Evolutionary conservation across 2,888 invertebrate genomes (phyloP).

Genomic region (Cheilosia scutellata): DNA sequence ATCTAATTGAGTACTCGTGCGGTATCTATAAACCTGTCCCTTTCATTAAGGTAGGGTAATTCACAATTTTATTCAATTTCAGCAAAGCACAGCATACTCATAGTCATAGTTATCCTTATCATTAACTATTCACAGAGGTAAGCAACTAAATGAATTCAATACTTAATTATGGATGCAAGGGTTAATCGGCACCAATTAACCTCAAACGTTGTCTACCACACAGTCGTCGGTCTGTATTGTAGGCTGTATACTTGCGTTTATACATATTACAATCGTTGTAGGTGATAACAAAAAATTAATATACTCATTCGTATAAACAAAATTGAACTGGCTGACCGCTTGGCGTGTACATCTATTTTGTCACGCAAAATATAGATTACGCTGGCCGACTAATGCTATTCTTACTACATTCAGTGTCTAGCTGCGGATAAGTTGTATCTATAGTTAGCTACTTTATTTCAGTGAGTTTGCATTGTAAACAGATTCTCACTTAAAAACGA

Average conservation of each 20-base stretch:
- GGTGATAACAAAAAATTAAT: constrained; percentile 17
- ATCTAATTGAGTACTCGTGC: too few relatives aligned
- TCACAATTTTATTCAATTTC: constrained; percentile 11
- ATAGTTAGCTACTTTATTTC: background rate
- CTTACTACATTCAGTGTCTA: background rate
- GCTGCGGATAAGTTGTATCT: background rate
- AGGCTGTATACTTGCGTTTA: background rate
- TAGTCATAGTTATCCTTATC: background rate
- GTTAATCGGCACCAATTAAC: constrained; percentile 67
- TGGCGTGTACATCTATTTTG: constrained; percentile 20
- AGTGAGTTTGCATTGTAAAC: constrained; percentile 4
- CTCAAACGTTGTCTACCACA: constrained; percentile 26
- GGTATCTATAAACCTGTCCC: background rate
- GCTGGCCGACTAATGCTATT: background rate
- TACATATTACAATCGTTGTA: background rate
- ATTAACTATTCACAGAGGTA: constrained; percentile 15
- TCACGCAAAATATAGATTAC: constrained; percentile 52
- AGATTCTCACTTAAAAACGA: background rate
- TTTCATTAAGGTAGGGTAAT: background rate
- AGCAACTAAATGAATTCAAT: constrained; percentile 35
- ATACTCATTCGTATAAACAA: background rate
- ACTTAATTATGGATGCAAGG: constrained; percentile 57
- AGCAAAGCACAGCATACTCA: too few relatives aligned
- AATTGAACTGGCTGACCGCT: constrained; percentile 20
- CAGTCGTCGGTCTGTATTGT: too few relatives aligned